These are phyloP conservation scores for Acridotheres tristis DNA, from an alignment of 2,797 vertebrate species.

Conservation along the genomic window DNA sequence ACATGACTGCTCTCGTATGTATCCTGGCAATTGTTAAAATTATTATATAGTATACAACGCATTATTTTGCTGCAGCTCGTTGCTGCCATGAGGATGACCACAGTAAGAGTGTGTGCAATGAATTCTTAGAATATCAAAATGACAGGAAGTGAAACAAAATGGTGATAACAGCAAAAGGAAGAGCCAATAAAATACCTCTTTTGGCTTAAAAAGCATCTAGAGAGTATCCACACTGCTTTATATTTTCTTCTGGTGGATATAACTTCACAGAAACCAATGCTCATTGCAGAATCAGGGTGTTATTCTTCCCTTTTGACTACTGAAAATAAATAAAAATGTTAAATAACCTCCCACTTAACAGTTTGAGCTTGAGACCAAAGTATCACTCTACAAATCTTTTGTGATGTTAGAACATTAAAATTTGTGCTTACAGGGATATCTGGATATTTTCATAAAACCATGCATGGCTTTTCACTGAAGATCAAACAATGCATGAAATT, in stretches of 20 bases:
- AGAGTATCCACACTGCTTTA: background rate
- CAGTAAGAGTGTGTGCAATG: background rate
- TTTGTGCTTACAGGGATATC: background rate
- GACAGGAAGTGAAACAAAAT: background rate
- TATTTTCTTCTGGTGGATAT: background rate
- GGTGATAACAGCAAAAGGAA: background rate
- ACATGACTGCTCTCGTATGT: background rate
- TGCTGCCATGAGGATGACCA: background rate
- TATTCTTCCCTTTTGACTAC: background rate
- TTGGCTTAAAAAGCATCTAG: background rate
- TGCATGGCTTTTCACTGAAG: background rate
- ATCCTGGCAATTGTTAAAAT: background rate
- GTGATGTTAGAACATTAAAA: background rate
- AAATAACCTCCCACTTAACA: background rate
- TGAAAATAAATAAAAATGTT: background rate
- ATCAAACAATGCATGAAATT: background rate
- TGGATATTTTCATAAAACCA: background rate
- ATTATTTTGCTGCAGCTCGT: background rate
- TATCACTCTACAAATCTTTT: background rate
- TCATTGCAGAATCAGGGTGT: background rate
- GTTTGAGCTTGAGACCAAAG: background rate
- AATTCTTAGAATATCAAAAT: background rate
- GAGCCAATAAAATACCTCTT: background rate
- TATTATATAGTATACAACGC: fast-evolving
- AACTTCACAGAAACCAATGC: background rate